These are phyloP conservation scores for Phoenicopterus ruber DNA, from an alignment of 2,113 vertebrate species.

Conservation along the genomic window DNA sequence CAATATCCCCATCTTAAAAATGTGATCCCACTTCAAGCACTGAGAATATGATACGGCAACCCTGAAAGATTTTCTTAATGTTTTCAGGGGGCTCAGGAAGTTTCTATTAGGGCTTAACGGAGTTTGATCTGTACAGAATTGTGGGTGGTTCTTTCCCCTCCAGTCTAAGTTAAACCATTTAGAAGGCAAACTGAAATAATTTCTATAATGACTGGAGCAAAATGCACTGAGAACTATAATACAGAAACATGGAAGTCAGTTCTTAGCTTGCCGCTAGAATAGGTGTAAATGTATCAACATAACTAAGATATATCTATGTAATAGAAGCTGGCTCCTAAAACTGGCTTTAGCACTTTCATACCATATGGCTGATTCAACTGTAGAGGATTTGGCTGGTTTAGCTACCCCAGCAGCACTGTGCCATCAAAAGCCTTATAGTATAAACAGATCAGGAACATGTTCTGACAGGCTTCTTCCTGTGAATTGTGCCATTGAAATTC, in stretches of 20 bases:
- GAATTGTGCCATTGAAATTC: neutral
- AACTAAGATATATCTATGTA: neutral
- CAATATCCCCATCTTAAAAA: neutral
- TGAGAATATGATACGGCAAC: accelerated
- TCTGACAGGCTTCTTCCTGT: neutral
- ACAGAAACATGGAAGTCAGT: neutral
- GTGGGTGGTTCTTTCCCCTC: neutral
- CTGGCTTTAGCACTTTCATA: neutral
- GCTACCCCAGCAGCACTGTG: neutral
- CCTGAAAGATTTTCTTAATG: neutral
- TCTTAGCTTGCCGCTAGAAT: neutral
- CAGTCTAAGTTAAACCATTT: neutral
- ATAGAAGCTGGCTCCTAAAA: neutral
- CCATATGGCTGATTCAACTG: neutral
- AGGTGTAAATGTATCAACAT: neutral
- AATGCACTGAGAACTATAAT: neutral
- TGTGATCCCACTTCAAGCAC: neutral
- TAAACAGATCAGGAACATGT: neutral
- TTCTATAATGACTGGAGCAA: neutral
- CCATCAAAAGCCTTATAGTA: neutral
- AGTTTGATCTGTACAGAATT: neutral
- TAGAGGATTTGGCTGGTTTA: neutral
- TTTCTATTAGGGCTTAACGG: neutral
- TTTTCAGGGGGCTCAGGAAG: neutral
- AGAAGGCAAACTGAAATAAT: neutral